These are phyloP conservation scores for Ophonus ardosiacus DNA, from an alignment of 2,888 invertebrate genomes.

Conservation along the genomic window DNA sequence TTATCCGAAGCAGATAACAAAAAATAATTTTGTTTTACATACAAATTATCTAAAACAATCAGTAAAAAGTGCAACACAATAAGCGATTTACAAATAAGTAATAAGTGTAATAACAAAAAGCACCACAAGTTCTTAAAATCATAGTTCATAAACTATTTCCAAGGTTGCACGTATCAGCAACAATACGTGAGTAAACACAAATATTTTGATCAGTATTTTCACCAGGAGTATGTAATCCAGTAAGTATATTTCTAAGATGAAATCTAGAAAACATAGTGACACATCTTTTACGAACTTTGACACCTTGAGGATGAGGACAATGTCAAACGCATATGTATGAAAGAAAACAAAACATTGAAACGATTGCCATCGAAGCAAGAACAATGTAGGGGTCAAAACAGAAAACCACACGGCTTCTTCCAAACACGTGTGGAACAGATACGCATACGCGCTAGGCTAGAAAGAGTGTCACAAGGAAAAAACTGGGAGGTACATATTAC, in stretches of 20 bases:
- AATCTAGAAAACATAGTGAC: not conserved
- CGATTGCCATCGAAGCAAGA: constrained; percentile 34
- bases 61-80: not conserved
- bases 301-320: constrained; percentile 5
- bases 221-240: not conserved
- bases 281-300: constrained; percentile 23
- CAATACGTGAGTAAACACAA: not conserved
- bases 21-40: not conserved
- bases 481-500: not conserved
- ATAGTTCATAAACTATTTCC: not conserved
- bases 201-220: constrained; percentile 1
- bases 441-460: not conserved
- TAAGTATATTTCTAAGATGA: not conserved
- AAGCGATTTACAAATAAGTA: not conserved
- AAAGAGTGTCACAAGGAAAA: not conserved
- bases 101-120: not conserved
- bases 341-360: constrained; percentile 30
- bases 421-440: constrained; percentile 39
- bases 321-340: constrained; percentile 46
- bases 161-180: not conserved
- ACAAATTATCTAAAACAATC: no score
- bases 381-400: constrained; percentile 42
- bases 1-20: not conserved
- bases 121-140: not conserved
- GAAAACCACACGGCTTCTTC: constrained; percentile 31